These are phyloP conservation scores for Polietes domitor DNA, from an alignment of 2,888 invertebrate species.

Conservation along the genomic window DNA sequence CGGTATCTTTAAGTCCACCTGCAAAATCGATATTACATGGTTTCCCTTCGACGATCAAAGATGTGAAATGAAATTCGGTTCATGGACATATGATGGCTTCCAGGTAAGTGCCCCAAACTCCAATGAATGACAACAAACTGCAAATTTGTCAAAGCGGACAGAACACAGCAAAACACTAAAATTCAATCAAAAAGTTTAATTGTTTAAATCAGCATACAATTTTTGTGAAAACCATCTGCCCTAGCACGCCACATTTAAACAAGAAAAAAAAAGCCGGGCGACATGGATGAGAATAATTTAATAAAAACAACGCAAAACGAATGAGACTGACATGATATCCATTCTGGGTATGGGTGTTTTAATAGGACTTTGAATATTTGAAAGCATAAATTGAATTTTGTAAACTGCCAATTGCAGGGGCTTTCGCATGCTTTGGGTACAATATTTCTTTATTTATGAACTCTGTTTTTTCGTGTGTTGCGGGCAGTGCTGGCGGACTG, in stretches of 20 bases:
- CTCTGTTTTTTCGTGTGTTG: background rate
- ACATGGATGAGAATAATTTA: background rate
- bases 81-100: constrained; percentile 99
- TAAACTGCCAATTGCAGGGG: constrained; percentile 49
- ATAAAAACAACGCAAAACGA: background rate
- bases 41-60: constrained; percentile 99
- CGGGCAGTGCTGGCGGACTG: background rate
- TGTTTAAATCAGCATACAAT: constrained; percentile 6
- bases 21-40: constrained; percentile 99
- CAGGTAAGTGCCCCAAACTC: constrained; percentile 84
- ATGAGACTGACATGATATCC: background rate
- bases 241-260: background rate
- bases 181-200: constrained; percentile 19
- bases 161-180: background rate
- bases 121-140: background rate
- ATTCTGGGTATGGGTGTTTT: background rate
- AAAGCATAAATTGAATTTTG: constrained; percentile 40
- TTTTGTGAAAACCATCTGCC: constrained; percentile 16
- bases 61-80: constrained; percentile 99
- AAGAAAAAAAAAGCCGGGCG: background rate
- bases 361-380: constrained; percentile 35
- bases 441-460: constrained; percentile 21
- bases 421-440: background rate
- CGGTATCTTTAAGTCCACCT: constrained; percentile 98
- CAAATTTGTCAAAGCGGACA: background rate